A percentile compares a stretch with the other conserved stretches of the same genome.
Conservation (phyloP, 2,797 vertebrate species). For the Phyllotis vaccarum region DNA sequence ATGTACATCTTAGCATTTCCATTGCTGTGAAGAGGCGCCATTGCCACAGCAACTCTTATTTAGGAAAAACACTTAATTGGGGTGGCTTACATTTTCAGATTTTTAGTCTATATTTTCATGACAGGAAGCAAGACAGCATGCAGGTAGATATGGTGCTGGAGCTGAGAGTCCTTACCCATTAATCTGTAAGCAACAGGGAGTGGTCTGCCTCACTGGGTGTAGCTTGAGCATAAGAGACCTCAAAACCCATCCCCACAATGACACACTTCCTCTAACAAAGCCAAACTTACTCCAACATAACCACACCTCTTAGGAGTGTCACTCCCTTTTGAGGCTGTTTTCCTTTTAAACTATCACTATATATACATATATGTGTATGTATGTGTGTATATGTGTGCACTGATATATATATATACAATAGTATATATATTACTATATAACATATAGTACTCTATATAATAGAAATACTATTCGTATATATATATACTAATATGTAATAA, state of each 20-base stretch:
- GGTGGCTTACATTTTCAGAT: neutral
- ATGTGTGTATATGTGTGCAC: rapidly evolving
- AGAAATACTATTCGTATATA: no score
- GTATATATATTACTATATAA: no score
- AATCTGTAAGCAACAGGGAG: neutral
- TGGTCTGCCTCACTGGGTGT: neutral
- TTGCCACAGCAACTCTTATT: neutral
- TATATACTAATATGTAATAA: no score
- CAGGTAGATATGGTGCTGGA: neutral
- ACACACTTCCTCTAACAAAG: neutral
- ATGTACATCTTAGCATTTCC: neutral
- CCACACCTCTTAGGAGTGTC: neutral
- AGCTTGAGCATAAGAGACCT: neutral
- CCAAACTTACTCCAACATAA: neutral
- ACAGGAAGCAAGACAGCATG: neutral
- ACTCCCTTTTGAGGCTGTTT: neutral
- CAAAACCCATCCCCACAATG: neutral
- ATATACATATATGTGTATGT: no score
- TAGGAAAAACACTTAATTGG: neutral
- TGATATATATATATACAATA: neutral
- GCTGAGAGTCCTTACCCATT: neutral
- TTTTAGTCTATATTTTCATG: neutral
- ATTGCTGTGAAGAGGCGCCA: neutral
- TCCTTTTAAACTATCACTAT: neutral
- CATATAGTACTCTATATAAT: no score